A percentile compares a stretch with the other conserved stretches of the same genome.
Evolutionary conservation across 2,888 invertebrate genomes (phyloP).

Genomic region (Mongoloraphidia duomilia): DNA sequence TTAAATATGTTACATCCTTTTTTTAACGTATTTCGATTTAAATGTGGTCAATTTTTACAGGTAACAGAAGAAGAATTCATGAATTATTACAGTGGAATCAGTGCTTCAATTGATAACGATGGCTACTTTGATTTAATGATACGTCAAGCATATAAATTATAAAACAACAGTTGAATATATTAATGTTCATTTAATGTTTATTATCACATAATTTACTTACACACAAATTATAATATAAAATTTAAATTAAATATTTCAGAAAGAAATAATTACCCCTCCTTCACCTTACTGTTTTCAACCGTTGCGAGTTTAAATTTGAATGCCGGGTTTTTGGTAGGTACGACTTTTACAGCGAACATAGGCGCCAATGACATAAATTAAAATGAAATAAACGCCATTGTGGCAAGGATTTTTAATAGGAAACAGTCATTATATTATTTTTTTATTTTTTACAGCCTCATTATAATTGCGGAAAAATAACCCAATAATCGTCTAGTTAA

Average conservation of each 20-base stretch:
- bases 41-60: conserved; percentile 34
- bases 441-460: no score
- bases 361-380: no score
- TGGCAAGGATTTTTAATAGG: no score
- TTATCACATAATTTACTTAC: background rate
- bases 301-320: no score
- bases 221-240: background rate
- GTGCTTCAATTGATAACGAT: conserved; percentile 89
- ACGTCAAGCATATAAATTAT: conserved; percentile 80
- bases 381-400: no score
- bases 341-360: no score
- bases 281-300: conserved; percentile 20
- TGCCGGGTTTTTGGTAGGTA: no score
- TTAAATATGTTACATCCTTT: no score
- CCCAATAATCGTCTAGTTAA: no score
- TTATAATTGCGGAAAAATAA: no score
- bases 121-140: conserved; percentile 92
- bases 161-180: conserved; percentile 23
- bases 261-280: conserved; percentile 8
- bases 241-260: background rate
- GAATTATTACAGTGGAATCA: conserved; percentile 87
- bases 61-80: conserved; percentile 85
- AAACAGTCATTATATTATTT: no score
- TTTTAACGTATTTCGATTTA: conserved; percentile 5
- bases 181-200: conserved; percentile 1